Evolutionary conservation across 2,113 vertebrate species (phyloP).

Genomic region (Neomonachus schauinslandi): DNA sequence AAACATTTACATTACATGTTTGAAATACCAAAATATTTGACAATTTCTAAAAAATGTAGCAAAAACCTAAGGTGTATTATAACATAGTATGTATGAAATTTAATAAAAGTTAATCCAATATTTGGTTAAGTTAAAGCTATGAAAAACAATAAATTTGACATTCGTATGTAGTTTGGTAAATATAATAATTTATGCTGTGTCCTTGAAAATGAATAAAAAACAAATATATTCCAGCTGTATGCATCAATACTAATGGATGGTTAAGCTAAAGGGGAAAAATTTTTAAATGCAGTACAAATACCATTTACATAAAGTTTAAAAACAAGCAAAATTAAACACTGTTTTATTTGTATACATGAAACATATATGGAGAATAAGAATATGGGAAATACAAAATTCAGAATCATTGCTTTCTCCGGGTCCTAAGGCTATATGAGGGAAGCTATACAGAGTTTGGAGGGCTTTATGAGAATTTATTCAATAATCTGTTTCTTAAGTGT

Average conservation of each 20-base stretch:
- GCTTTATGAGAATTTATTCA: not conserved
- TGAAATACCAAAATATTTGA: not conserved
- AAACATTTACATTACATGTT: not conserved
- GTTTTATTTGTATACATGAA: not conserved
- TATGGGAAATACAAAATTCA: not conserved
- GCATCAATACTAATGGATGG: not conserved
- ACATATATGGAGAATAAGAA: not conserved
- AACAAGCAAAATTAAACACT: not conserved
- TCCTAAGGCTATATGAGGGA: not conserved
- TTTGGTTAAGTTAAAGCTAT: not conserved
- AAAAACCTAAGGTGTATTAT: not conserved
- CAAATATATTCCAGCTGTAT: not conserved
- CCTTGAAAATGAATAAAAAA: conserved; percentile 30
- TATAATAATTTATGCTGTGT: not conserved
- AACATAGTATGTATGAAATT: not conserved
- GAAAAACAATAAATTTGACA: not conserved
- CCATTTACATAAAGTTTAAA: not conserved
- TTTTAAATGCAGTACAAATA: not conserved
- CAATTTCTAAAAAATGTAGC: not conserved
- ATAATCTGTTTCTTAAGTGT: not conserved
- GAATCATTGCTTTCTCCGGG: not conserved
- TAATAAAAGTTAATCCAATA: not conserved
- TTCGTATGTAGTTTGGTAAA: not conserved
- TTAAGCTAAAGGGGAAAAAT: not conserved
- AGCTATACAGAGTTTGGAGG: not conserved